Percentiles rank a stretch among this genome's conserved stretches.
Conservation (phyloP, 2,888 invertebrate species). For the Polyommatus icarus region DNA sequence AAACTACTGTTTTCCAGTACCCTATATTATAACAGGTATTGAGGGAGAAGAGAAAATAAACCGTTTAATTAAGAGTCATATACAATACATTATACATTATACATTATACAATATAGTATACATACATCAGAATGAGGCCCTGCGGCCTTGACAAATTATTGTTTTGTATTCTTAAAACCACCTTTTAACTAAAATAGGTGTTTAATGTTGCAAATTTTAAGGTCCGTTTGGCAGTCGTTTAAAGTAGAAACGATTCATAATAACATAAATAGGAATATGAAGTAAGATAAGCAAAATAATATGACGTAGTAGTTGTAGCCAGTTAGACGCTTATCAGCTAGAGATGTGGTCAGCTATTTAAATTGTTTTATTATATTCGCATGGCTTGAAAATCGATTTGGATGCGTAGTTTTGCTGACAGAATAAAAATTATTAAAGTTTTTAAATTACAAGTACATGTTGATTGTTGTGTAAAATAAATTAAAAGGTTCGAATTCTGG, state of each 20-base stretch:
- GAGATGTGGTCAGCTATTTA: background rate
- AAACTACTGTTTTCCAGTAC: no score
- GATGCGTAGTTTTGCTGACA: background rate
- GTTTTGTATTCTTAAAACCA: background rate
- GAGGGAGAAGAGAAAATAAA: no score
- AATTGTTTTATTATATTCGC: background rate
- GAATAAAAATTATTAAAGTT: no score
- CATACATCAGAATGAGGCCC: no score
- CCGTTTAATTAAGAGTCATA: no score
- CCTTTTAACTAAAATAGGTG: background rate
- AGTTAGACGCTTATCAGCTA: constrained; percentile 7
- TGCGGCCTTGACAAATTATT: background rate
- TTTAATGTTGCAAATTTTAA: background rate
- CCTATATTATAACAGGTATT: no score
- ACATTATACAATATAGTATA: no score
- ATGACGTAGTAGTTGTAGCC: background rate
- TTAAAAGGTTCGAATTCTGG: no score
- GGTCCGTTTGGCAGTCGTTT: background rate
- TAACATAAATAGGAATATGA: background rate
- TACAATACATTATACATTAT: no score
- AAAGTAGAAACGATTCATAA: background rate
- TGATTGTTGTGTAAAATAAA: no score
- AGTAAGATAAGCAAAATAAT: background rate
- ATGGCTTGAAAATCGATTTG: background rate
- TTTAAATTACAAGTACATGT: no score